Evolutionary conservation across 2,888 invertebrate species (phyloP), one percentile per base, ranked within the genome.

Genomic region (Mesoligia furuncula): DNA sequence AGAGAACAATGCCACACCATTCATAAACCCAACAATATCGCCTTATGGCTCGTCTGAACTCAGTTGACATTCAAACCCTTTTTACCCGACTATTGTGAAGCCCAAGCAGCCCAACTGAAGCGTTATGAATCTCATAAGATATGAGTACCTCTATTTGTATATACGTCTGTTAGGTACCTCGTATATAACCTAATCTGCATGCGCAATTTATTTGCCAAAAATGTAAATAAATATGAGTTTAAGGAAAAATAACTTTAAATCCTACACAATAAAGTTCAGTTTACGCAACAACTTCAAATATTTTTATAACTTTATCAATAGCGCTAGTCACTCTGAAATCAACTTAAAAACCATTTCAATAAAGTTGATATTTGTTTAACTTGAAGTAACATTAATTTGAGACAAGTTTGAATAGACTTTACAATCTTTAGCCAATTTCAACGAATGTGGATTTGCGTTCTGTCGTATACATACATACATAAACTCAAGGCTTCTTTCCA

Each of bases 11-110:
- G 48, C 17, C 9, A 31, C n/a, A 76, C 54, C 48, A 48, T 68
- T 73, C 64, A 45, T 17, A 73, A 83, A 78, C 61, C 75, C 75
- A 17, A 59, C 80, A 80, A 83, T 83, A 31, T 66, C 69, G 77
- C 80, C 83, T 79, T 86, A 83, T 87, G 84, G 83, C 87, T 83
- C 81, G 79, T 80, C 77, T 72, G 79, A 83, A 87, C 85, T 85
- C 85, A 78, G 71, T 80, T 69, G 67, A 80, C 84, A 77, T 13
- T 31, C 74, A 80, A 79, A 86, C 72, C 85, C 84, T 85, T 85
- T 85, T 83, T 64, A 45, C 73, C 51, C 67, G 59, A 68, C 62
- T 36, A 24, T 51, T 57, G 62, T 15, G 17, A 42, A 62, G 31
- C 36, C 77, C 20, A 31, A 48, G 17, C 36, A 62, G 31, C 36